Evolutionary conservation across 1,140 invertebrate species (phyloP).

Genomic region (Anoplolepis gracilipes): DNA sequence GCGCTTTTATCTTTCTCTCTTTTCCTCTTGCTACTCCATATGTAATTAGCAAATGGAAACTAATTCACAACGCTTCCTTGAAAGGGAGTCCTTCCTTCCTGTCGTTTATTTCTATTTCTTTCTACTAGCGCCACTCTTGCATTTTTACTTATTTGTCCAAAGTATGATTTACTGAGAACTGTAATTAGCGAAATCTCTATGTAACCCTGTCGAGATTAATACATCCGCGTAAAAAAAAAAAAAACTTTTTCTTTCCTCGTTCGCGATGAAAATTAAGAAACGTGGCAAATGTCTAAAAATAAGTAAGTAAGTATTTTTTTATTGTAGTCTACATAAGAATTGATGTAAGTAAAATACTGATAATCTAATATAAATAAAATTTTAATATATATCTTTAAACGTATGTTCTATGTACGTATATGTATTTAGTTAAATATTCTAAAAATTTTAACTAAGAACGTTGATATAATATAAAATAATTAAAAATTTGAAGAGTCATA

Average conservation of each 20-base stretch:
- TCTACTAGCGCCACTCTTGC: slow-evolving; percentile 25
- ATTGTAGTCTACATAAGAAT: not conserved
- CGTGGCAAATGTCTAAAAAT: not conserved
- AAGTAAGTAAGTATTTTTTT: not conserved
- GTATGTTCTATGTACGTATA: no score
- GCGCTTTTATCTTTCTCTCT: not conserved
- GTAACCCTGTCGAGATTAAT: slow-evolving; percentile 49
- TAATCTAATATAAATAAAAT: not conserved
- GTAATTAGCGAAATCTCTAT: slow-evolving; percentile 59
- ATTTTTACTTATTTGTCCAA: slow-evolving; percentile 63
- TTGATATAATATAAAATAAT: not conserved
- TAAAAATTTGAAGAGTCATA: not conserved
- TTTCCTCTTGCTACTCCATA: slow-evolving; percentile 1
- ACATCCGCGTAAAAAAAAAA: slow-evolving; percentile 28
- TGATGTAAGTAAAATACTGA: not conserved
- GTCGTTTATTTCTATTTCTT: slow-evolving; percentile 60
- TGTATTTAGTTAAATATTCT: not conserved
- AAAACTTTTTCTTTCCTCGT: slow-evolving; percentile 8
- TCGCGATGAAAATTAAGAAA: slow-evolving; percentile 38
- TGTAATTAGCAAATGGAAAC: slow-evolving; percentile 62
- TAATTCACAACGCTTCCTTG: slow-evolving; percentile 58
- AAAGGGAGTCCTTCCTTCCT: slow-evolving; percentile 46
- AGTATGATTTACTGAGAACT: slow-evolving; percentile 52
- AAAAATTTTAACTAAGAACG: not conserved
- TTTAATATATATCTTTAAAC: not conserved